Conservation (phyloP, 64 coral and sea anemone genomes). For the Stichodactyla mertensii region DNA sequence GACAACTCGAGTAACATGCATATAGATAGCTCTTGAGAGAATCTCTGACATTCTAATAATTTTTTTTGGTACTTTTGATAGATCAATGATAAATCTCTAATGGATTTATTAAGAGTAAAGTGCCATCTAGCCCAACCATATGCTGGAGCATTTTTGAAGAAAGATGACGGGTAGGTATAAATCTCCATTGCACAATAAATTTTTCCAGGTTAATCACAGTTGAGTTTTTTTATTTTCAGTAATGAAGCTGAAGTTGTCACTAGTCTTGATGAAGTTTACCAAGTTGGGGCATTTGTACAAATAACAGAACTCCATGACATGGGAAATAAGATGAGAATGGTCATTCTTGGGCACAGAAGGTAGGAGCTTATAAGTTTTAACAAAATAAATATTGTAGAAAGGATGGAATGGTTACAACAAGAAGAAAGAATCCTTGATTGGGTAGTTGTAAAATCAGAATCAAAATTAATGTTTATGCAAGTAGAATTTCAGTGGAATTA, state of each 20-base stretch:
- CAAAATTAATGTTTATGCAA: too few species aligned
- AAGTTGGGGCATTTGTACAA: conserved; percentile 97
- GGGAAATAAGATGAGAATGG: conserved; percentile 92
- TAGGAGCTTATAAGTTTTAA: background rate
- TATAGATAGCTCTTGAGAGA: background rate
- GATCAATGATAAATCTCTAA: conserved; percentile 87
- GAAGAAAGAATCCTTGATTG: too few species aligned
- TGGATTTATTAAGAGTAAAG: conserved; percentile 87
- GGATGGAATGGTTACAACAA: too few species aligned
- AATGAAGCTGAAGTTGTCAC: conserved; percentile 79
- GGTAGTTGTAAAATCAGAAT: too few species aligned
- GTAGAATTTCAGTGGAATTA: too few species aligned
- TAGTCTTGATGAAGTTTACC: conserved; percentile 87
- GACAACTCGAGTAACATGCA: background rate
- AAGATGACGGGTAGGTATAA: conserved; percentile 70
- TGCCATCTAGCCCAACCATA: conserved; percentile 82
- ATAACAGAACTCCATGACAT: conserved; percentile 97
- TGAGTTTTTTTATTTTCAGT: conserved; percentile 33
- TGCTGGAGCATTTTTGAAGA: conserved; percentile 95
- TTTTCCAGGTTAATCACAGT: background rate
- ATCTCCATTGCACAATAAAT: background rate
- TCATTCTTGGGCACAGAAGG: conserved; percentile 93
- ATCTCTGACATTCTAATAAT: background rate
- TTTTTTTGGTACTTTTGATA: background rate
- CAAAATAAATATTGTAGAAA: background rate